These are phyloP conservation scores for Cheirogaleus medius DNA, from an alignment of 2,113 vertebrate species.

Conservation along the genomic window DNA sequence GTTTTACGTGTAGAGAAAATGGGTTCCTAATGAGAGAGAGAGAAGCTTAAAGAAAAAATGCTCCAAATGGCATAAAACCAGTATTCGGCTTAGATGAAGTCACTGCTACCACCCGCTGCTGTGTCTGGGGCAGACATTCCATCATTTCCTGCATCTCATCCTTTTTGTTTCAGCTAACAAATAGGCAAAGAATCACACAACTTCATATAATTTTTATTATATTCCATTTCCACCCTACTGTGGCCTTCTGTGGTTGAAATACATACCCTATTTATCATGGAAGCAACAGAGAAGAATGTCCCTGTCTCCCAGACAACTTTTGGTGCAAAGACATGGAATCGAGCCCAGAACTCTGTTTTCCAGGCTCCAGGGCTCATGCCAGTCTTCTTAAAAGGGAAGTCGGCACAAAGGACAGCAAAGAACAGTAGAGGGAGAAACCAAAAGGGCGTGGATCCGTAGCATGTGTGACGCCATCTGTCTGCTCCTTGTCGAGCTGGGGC, in stretches of 20 bases:
- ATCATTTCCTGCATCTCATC: conserved; percentile 59
- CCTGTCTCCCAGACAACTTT: conserved; percentile 53
- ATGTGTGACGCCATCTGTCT: not conserved
- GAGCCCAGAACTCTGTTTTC: conserved; percentile 47
- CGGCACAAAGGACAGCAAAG: conserved; percentile 49
- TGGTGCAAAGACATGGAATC: conserved; percentile 59
- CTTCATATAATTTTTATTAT: conserved; percentile 63
- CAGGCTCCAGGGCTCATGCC: conserved; percentile 36
- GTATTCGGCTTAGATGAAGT: conserved; percentile 14
- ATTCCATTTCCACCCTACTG: not conserved
- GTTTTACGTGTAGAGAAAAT: not conserved
- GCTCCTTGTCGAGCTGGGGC: not conserved
- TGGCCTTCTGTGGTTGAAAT: conserved; percentile 57
- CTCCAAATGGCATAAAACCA: not conserved
- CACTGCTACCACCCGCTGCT: conserved; percentile 7
- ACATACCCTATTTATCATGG: conserved; percentile 35
- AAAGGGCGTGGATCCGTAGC: not conserved
- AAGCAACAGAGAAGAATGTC: conserved; percentile 61
- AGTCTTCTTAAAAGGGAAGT: conserved; percentile 52
- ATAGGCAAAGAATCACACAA: conserved; percentile 49
- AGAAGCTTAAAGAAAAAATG: not conserved
- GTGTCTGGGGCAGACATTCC: conserved; percentile 5
- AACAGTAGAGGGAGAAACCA: conserved; percentile 40
- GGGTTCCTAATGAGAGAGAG: not conserved
- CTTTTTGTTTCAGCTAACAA: conserved; percentile 52